phyloP scores from a whole-genome alignment of 1,140 invertebrate genomes.

The Eupeodes corollae region DNA sequence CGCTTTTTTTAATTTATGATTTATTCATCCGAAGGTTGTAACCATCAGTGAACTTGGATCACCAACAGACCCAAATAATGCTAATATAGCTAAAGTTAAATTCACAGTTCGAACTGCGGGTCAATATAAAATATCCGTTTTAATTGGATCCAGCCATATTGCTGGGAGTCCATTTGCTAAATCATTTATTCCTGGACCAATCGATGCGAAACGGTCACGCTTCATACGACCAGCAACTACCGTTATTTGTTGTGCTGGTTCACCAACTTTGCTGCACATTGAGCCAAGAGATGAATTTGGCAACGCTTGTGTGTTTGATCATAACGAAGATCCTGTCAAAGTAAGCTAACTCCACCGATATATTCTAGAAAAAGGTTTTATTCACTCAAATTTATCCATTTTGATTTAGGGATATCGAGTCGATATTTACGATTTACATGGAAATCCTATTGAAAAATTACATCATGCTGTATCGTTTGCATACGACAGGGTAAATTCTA shows the following conservation, averaged over 20 bases:
- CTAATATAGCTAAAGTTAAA: conserved; percentile 75
- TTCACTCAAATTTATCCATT: no score
- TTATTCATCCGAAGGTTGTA: conserved; percentile 39
- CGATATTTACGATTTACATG: conserved; percentile 43
- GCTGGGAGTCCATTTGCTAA: conserved; percentile 51
- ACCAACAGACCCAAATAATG: conserved; percentile 66
- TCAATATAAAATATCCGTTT: conserved; percentile 73
- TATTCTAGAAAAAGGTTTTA: no score
- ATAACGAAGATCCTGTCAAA: conserved; percentile 44
- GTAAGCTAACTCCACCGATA: no score
- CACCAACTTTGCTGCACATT: conserved; percentile 68
- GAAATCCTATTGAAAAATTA: conserved; percentile 38
- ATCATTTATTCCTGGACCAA: conserved; percentile 54
- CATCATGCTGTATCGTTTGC: conserved; percentile 44
- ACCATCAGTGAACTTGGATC: conserved; percentile 77
- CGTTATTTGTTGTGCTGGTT: conserved; percentile 67
- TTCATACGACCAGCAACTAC: conserved; percentile 79
- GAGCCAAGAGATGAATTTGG: conserved; percentile 82
- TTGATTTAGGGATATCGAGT: conserved; percentile 45
- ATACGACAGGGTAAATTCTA: conserved; percentile 45
- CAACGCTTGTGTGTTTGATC: conserved; percentile 62
- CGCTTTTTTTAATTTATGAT: neutral
- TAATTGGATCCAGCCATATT: conserved; percentile 53
- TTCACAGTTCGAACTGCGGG: conserved; percentile 85
- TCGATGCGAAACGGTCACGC: conserved; percentile 71